Percentiles rank a stretch among this genome's conserved stretches.
Evolutionary conservation across 2,113 vertebrate species (phyloP).

Genomic region (Osmerus eperlanus): DNA sequence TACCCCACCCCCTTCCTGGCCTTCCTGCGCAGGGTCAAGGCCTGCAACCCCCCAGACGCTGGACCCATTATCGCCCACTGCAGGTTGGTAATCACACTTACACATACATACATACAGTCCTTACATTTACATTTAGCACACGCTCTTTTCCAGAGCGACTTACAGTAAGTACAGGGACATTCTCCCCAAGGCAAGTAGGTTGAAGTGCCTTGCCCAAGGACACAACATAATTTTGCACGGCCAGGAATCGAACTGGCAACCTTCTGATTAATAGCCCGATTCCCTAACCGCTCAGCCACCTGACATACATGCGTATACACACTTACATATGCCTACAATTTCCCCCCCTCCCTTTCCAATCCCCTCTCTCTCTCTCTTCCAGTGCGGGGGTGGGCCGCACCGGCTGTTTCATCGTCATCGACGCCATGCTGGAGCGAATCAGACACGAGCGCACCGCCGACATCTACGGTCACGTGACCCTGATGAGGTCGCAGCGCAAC

Average conservation of each 20-base stretch:
- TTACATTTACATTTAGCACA: not conserved
- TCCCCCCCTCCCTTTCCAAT: not conserved
- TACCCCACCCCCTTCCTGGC: conserved; percentile 97
- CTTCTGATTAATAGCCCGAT: too few species aligned
- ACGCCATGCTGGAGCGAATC: conserved; percentile 97
- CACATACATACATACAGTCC: conserved; percentile 2
- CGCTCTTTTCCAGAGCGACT: too few species aligned
- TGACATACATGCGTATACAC: conserved; percentile 1
- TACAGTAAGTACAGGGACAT: too few species aligned
- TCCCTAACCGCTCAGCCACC: too few species aligned
- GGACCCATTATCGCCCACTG: conserved; percentile 96
- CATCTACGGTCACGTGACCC: conserved; percentile 95
- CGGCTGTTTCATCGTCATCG: conserved; percentile 97
- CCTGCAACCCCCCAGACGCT: conserved; percentile 92
- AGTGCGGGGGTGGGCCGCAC: conserved; percentile 93
- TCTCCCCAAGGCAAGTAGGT: too few species aligned
- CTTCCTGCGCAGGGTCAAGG: conserved; percentile 93
- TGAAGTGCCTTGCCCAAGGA: too few species aligned
- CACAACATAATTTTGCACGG: too few species aligned
- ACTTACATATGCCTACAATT: not conserved
- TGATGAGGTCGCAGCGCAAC: conserved; percentile 95
- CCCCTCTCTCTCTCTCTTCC: not conserved
- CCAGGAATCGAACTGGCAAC: too few species aligned
- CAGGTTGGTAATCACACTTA: conserved; percentile 76
- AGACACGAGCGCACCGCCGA: conserved; percentile 97